Evolutionary conservation across 2,113 vertebrate genomes (phyloP).

Genomic region (Cercocebus atys): DNA sequence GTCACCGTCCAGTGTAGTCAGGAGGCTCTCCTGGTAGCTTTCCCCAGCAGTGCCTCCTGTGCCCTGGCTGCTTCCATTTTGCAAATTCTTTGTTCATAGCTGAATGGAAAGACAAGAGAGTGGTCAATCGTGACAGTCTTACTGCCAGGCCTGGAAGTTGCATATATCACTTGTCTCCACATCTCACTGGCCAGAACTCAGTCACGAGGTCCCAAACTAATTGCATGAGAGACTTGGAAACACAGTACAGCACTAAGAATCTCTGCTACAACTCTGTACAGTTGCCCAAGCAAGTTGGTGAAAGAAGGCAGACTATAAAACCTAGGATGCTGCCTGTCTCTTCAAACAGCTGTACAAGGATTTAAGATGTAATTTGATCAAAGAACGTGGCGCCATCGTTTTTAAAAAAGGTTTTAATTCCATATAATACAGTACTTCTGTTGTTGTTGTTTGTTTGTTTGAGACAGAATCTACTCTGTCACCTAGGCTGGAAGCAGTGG

Average conservation of each 20-base stretch:
- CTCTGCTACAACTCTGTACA: background rate
- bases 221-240: background rate
- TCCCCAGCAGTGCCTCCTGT: background rate
- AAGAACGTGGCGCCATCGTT: background rate
- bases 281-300: background rate
- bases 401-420: constrained; percentile 40
- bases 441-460: no score
- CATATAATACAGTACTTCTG: background rate
- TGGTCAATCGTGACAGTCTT: background rate
- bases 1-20: background rate
- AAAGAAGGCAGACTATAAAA: background rate
- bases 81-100: background rate
- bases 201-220: background rate
- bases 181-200: background rate
- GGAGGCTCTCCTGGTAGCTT: background rate
- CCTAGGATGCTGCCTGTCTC: background rate
- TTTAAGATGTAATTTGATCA: background rate
- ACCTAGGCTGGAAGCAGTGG: no score
- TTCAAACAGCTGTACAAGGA: background rate
- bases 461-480: no score
- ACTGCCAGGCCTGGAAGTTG: background rate
- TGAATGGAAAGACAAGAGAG: background rate
- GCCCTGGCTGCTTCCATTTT: background rate
- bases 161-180: background rate
- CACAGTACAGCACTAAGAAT: background rate